A percentile compares a stretch with the other conserved stretches of the same genome.
These are phyloP conservation scores for Thymallus thymallus DNA, from an alignment of 2,113 vertebrate genomes.

Conservation along the genomic window DNA sequence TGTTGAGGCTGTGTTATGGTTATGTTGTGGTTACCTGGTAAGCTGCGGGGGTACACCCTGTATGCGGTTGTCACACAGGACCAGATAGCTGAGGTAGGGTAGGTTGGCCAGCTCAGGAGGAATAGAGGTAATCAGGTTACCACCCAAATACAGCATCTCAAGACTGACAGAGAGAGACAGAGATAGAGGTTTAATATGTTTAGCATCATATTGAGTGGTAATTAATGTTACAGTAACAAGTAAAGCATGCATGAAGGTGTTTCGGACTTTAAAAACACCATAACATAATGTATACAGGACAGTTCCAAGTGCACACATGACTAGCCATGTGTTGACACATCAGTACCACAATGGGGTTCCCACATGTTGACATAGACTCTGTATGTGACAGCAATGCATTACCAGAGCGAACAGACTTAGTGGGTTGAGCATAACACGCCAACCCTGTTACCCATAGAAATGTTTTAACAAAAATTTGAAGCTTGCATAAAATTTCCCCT, in stretches of 20 bases:
- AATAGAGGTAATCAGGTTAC: constrained; percentile 92
- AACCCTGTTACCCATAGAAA: no score
- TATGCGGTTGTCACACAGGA: constrained; percentile 96
- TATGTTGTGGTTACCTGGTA: constrained; percentile 83
- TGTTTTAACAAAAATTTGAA: no score
- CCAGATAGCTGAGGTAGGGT: constrained; percentile 88
- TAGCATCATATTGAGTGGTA: no score
- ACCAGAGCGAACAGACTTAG: no score
- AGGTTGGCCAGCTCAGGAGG: constrained; percentile 93
- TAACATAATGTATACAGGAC: not conserved
- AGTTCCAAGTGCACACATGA: not conserved
- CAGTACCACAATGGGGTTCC: no score
- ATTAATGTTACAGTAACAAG: no score
- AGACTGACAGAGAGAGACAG: constrained; percentile 76
- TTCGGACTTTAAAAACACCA: no score
- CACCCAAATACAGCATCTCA: constrained; percentile 94
- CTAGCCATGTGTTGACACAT: not conserved
- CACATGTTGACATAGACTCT: not conserved
- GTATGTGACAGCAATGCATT: not conserved
- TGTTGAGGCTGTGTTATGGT: constrained; percentile 33
- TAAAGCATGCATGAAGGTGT: no score
- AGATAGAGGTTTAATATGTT: constrained; percentile 8
- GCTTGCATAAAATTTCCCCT: no score
- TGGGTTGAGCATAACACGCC: no score
- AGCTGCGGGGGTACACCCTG: constrained; percentile 95